Evolutionary conservation across 2,113 vertebrate genomes (phyloP).

Genomic region (Cervus canadensis): DNA sequence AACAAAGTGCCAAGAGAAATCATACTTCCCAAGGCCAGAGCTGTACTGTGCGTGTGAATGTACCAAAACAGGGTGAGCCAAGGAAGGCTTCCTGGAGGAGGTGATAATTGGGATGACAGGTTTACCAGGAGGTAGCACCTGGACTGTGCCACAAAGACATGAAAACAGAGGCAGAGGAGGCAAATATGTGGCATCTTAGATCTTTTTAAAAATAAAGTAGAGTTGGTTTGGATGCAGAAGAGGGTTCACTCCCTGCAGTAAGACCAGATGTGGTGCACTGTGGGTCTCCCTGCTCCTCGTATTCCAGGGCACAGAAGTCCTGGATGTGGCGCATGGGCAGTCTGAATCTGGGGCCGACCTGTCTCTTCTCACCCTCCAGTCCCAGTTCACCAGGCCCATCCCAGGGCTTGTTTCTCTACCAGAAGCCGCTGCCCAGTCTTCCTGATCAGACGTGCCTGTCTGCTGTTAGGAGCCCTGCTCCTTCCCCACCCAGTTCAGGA

Average conservation of each 20-base stretch:
- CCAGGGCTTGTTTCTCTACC: not conserved
- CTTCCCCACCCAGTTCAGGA: not conserved
- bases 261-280: not conserved
- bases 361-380: not conserved
- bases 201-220: not conserved
- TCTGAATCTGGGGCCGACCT: not conserved
- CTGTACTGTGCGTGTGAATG: not conserved
- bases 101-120: not conserved
- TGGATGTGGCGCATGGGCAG: not conserved
- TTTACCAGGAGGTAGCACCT: not conserved
- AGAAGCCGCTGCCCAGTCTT: not conserved
- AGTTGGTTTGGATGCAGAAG: not conserved
- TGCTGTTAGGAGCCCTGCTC: not conserved
- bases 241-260: not conserved
- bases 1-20: not conserved
- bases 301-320: not conserved
- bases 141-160: not conserved
- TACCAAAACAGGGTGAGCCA: not conserved
- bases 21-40: not conserved
- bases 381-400: not conserved
- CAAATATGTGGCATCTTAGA: not conserved
- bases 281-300: not conserved
- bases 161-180: not conserved
- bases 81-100: constrained; percentile 35
- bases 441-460: not conserved